Evolutionary conservation across 2,797 vertebrate species (phyloP).

Genomic region (Hemibagrus guttatus): DNA sequence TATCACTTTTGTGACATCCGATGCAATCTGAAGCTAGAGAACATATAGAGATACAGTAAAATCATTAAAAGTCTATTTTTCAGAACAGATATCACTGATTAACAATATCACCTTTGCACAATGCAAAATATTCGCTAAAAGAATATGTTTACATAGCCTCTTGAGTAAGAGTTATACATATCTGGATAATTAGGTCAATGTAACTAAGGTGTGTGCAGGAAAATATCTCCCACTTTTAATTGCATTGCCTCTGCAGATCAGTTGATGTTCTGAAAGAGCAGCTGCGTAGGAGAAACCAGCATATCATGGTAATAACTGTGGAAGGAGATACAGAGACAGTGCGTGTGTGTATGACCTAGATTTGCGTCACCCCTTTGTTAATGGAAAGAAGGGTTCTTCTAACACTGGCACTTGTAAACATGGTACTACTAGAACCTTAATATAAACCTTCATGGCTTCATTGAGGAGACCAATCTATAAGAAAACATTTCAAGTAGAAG

Average conservation of each 20-base stretch:
- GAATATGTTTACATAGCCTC: not conserved
- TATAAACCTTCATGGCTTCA: not conserved
- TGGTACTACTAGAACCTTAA: slow-evolving; percentile 1
- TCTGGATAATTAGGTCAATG: slow-evolving; percentile 45
- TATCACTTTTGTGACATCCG: no score
- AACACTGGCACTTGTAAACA: slow-evolving; percentile 12
- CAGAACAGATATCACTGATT: not conserved
- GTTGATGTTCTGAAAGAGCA: not conserved
- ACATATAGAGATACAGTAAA: not conserved
- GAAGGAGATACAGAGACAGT: not conserved
- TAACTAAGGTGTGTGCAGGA: not conserved
- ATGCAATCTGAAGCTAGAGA: not conserved
- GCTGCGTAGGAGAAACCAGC: not conserved
- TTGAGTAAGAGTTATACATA: not conserved
- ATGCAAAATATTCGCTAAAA: not conserved
- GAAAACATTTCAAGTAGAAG: not conserved
- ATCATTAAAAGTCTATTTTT: not conserved
- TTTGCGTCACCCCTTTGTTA: slow-evolving; percentile 5
- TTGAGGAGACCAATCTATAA: not conserved
- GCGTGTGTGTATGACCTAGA: slow-evolving; percentile 7
- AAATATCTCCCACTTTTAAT: not conserved
- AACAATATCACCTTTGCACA: not conserved
- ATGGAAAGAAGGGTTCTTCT: not conserved
- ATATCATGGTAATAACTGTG: not conserved
- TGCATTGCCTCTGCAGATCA: not conserved